A percentile compares a stretch with the other conserved stretches of the same genome.
Evolutionary conservation across 2,888 invertebrate genomes (phyloP).

Genomic region (Parnassius glacialis): DNA sequence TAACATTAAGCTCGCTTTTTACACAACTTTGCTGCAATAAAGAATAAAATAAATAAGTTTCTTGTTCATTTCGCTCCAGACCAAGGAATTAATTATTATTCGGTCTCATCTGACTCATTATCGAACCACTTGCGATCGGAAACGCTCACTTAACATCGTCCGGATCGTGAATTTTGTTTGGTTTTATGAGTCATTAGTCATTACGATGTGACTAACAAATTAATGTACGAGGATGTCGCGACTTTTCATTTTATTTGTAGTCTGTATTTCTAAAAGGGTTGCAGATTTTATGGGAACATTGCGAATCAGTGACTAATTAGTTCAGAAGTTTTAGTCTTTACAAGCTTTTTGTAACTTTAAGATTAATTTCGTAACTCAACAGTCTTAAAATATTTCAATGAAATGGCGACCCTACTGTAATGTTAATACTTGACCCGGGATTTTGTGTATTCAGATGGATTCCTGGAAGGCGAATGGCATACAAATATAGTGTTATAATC

Average conservation of each 20-base stretch:
- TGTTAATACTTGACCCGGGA: slow-evolving; percentile 19
- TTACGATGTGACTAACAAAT: slow-evolving; percentile 22
- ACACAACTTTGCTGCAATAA: too few relatives aligned
- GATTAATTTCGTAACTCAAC: too few relatives aligned
- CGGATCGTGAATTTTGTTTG: slow-evolving; percentile 16
- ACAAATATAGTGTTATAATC: slow-evolving; percentile 15
- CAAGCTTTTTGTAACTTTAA: too few relatives aligned
- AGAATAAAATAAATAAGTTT: neutral
- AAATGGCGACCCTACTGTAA: slow-evolving; percentile 14
- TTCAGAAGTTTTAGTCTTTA: too few relatives aligned
- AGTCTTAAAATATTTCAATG: slow-evolving; percentile 5
- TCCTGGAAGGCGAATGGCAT: slow-evolving; percentile 12
- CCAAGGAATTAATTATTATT: slow-evolving; percentile 12
- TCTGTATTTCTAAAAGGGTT: slow-evolving; percentile 14
- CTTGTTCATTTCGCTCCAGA: slow-evolving; percentile 13
- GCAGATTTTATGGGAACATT: slow-evolving; percentile 18
- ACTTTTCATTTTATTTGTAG: slow-evolving; percentile 21
- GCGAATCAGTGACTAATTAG: slow-evolving; percentile 20
- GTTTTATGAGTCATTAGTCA: slow-evolving; percentile 24
- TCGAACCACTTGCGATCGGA: slow-evolving; percentile 22
- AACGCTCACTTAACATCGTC: slow-evolving; percentile 18
- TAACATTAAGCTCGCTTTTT: too few relatives aligned
- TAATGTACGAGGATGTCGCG: slow-evolving; percentile 17
- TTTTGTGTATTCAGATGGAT: slow-evolving; percentile 24
- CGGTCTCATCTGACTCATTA: slow-evolving; percentile 18